Conservation (phyloP, 2,888 invertebrate species). For the Cantharis rustica region DNA sequence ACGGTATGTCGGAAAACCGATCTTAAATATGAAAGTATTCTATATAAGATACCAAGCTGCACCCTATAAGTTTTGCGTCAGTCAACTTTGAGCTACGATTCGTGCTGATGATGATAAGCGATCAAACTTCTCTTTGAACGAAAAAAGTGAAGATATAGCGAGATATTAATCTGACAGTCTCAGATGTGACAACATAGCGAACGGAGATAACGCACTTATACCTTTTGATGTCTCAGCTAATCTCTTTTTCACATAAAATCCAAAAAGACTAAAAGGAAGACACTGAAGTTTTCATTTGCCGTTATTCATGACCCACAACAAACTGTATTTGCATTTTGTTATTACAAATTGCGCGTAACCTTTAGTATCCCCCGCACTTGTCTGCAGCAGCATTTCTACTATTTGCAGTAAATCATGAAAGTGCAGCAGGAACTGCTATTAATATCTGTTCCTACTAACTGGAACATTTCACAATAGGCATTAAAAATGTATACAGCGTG, state of each 20-base stretch:
- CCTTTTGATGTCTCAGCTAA: not conserved
- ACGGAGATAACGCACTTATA: not conserved
- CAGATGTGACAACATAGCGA: not conserved
- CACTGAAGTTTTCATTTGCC: not conserved
- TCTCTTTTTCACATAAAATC: not conserved
- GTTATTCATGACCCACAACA: not conserved
- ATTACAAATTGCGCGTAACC: constrained; percentile 1
- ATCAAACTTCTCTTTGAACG: not conserved
- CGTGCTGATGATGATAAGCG: not conserved
- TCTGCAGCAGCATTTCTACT: constrained; percentile 37
- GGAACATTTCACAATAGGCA: constrained; percentile 38
- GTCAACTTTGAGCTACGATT: too few relatives aligned
- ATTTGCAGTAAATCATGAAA: constrained; percentile 40
- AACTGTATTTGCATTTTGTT: not conserved
- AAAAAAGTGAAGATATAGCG: not conserved
- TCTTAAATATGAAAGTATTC: too few relatives aligned
- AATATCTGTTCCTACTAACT: constrained; percentile 44
- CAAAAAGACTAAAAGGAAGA: not conserved
- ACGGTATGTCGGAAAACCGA: too few relatives aligned
- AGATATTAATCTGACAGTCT: not conserved
- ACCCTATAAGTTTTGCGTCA: too few relatives aligned
- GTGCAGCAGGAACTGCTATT: constrained; percentile 40
- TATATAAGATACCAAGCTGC: too few relatives aligned
- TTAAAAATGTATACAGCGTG: constrained; percentile 36
- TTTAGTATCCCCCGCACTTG: constrained; percentile 41